Evolutionary conservation across 2,888 invertebrate genomes (phyloP), one percentile per base, ranked within the genome.

Genomic region (Palloptera scutellata): DNA sequence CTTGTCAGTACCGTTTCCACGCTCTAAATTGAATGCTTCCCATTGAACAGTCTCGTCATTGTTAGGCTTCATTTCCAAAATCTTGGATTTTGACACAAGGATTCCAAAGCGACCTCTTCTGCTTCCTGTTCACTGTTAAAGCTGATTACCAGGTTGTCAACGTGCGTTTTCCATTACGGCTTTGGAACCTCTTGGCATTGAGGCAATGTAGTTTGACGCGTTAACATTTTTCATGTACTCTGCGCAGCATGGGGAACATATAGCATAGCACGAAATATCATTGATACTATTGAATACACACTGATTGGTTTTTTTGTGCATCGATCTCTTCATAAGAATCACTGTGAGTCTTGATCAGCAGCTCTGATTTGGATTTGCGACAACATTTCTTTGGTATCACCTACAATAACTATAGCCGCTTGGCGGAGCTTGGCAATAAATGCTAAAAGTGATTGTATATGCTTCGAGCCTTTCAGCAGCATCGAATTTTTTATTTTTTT

Each of bases 361-460:
- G 70, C 54, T 1, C 60, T 40, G 1, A 83, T n/a, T n/a, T n/a
- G n/a, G n/a, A n/a, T n/a, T n/a, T n/a, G n/a, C n/a, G n/a, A n/a
- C n/a, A n/a, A n/a, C 79, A 81, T 79, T 40, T 81, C 79, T 20
- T 68, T 71, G 1, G 80, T 77, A 58, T 81, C 80, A 0, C 72
- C 78, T 4, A 61, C 74, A 5, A 79, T 58, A 1, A 77, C 79
- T 0, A 77, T 62, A 1, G 40, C 19, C 1, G 67, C 63, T 64
- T 62, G 62, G 15, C 62, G 62, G 52, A 62, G 52, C 15, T 62
- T 62, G 30, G 45, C 45, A 41, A 58, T 42, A 15, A 58, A 41
- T 13, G 58, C 40, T 41, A n/a, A 41, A 40, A 58, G 58, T 40
- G 58, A n/a, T 72, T 72, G 53, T 4, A 77, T 64, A 3, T 78